phyloP scores from a whole-genome alignment of 2,888 invertebrate genomes.

The Macrostomum cliftonense region DNA sequence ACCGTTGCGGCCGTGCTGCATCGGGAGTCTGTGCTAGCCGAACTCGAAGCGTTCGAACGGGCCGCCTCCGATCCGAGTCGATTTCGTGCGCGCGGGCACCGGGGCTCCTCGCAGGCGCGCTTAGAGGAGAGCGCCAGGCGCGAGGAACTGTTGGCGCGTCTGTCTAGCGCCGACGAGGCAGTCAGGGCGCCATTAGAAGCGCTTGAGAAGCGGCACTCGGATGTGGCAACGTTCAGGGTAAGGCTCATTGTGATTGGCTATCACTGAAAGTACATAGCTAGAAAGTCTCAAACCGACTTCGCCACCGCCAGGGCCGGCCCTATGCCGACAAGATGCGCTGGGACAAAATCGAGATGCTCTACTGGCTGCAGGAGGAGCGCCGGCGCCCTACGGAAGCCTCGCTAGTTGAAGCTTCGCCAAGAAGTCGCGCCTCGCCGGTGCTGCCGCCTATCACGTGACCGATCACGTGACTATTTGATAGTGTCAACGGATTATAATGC shows the following conservation, averaged over 20 bases:
- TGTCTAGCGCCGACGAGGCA: no score
- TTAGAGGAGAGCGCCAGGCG: slow-evolving; percentile 19
- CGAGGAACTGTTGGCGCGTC: no score
- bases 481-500: no score
- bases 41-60: slow-evolving; percentile 34
- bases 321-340: slow-evolving; percentile 36
- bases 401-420: slow-evolving; percentile 15
- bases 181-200: no score
- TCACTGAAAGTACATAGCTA: no score
- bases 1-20: slow-evolving; percentile 24
- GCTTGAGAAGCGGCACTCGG: no score
- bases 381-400: slow-evolving; percentile 18
- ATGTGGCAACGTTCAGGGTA: no score
- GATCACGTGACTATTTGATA: no score
- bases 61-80: slow-evolving; percentile 35
- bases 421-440: no score
- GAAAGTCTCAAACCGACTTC: no score
- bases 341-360: slow-evolving; percentile 36
- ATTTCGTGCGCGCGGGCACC: slow-evolving; percentile 31
- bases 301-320: slow-evolving; percentile 24
- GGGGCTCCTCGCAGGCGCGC: slow-evolving; percentile 28
- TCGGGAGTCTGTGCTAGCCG: slow-evolving; percentile 26
- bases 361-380: slow-evolving; percentile 37
- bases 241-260: no score
- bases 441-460: no score